Base-by-base conservation (phyloP, 2,113 vertebrate genomes). In the Sorex fumeus region DNA sequence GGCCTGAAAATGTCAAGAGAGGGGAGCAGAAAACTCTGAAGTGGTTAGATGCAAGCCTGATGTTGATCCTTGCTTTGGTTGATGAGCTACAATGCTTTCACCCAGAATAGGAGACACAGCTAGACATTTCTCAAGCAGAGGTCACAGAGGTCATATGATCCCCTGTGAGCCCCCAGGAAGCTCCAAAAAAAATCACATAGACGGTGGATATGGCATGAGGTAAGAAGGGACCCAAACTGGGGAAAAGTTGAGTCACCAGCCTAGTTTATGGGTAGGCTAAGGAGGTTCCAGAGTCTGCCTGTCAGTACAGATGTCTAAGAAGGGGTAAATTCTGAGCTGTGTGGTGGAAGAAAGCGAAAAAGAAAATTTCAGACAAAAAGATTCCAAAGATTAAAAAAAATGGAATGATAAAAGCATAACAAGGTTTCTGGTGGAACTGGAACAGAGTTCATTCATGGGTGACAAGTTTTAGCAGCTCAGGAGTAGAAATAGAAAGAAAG, bases 401-500 rank as follows among this genome's bases (percentile, higher is more conserved):
- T 67, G 72, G 67, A 76, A 84, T n/a, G 23, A 12, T 62, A 8
- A 50, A 8, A 40, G 60, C 2, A 43, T 25, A 47, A 10, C 0
- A 1, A 57, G 34, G 8, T 2, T 67, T 70, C 40, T 34, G 30
- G 70, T 53, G 2, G 2, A 19, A 23, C 34, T 43, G 34, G 18
- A 66, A 57, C 23, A 0, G 2, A 66, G 9, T 21, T 6, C 9
- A 0, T 21, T 6, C 9, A 0, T n/a, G 30, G 47, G 1, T 12
- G 15, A 23, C 13, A 36, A 18, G 34, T 28, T 9, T 36, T n/a
- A 76, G 64, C 2, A n/a, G 23, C n/a, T 70, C 50, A 72, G 57
- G 64, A 77, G 21, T 70, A 81, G 77, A 78, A 34, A 79, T 25
- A 18, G 10, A 32, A 57, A 79, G 2, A 16, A 40, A 47, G 12